phyloP scores from a whole-genome alignment of 2,888 invertebrate genomes.

The Meta bourneti region DNA sequence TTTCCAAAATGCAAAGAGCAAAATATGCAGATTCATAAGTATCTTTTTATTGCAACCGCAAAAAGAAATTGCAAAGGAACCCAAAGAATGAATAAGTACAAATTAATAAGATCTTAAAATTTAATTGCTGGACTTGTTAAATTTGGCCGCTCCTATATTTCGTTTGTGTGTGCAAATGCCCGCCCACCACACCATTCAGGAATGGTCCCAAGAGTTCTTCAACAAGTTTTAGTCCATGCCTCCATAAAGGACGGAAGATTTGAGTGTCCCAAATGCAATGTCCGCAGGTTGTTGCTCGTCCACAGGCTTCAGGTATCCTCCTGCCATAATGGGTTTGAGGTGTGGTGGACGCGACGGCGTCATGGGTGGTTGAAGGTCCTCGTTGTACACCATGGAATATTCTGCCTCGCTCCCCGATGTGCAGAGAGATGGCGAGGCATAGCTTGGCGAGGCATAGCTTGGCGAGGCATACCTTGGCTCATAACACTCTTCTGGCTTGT shows the following conservation, averaged over 20 bases:
- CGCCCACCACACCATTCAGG: neutral
- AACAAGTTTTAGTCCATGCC: neutral
- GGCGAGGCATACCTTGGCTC: neutral
- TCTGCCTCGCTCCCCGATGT: constrained; percentile 4
- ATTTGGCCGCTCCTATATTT: too few species aligned
- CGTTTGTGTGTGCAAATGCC: too few species aligned
- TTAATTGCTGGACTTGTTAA: too few species aligned
- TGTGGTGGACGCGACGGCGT: neutral
- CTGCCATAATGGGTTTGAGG: neutral
- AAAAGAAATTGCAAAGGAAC: too few species aligned
- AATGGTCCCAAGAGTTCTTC: neutral
- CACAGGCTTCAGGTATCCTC: constrained; percentile 5
- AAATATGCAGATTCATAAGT: too few species aligned
- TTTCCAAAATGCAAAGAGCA: too few species aligned
- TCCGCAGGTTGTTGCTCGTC: constrained; percentile 40
- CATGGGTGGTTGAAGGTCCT: neutral
- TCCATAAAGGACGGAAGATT: constrained; percentile 34
- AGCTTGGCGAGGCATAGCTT: neutral
- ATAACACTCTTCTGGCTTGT: constrained; percentile 31
- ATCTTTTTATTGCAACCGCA: too few species aligned
- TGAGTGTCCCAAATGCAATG: constrained; percentile 51
- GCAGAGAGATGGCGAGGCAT: too few species aligned
- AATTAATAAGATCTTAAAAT: too few species aligned
- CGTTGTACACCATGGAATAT: constrained; percentile 44
- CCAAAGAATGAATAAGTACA: too few species aligned